Evolutionary conservation across 2,888 invertebrate species (phyloP), one percentile per base, ranked within the genome.

Genomic region (Drosophila gaucha): DNA sequence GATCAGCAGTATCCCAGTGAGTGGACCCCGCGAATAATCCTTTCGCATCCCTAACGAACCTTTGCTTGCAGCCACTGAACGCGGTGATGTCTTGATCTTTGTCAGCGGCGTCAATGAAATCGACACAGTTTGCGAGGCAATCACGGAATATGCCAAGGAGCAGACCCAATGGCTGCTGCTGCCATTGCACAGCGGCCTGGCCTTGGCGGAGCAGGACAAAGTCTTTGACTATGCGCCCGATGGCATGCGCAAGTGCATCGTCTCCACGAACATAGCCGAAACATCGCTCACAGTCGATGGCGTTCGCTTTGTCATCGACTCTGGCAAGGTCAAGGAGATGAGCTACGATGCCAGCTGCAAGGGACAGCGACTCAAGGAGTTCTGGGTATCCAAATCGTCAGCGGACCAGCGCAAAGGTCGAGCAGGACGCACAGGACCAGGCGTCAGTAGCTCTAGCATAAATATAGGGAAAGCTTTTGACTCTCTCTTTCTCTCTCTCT

Each of bases 201-300:
- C 98, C 0, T 93, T 99, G 1, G 95, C 95, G 52, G 99, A 99
- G 89, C 99, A 99, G 92, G 99, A 99, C 90, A 98, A 98, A 93
- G 98, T 96, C 80, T 99, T 99, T 90, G 98, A 99, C 90, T 97
- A 97, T 88, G 95, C 99, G 0, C 99, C 99, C 1, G 97, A 98
- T 56, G 97, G 98, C 4, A 94, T 97, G 2, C 94, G 99, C 54
- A 99, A 99, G 91, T 99, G 99, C 91, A 97, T 99, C 65, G 95
- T 99, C 1, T 97, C 98, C 0, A 99, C 99, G 1, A 99, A 99
- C 89, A 99, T 99, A 60, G 99, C 99, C 0, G 99, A 99, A 93
- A 99, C 99, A 0, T 99, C 99, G 0, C 96, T 99, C 3, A 99
- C 99, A 0, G 99, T 99, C 55, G 99, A 99, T 90, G 99, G 99